Conservation (phyloP, 2,113 vertebrate genomes). For the Archocentrus centrarchus region DNA sequence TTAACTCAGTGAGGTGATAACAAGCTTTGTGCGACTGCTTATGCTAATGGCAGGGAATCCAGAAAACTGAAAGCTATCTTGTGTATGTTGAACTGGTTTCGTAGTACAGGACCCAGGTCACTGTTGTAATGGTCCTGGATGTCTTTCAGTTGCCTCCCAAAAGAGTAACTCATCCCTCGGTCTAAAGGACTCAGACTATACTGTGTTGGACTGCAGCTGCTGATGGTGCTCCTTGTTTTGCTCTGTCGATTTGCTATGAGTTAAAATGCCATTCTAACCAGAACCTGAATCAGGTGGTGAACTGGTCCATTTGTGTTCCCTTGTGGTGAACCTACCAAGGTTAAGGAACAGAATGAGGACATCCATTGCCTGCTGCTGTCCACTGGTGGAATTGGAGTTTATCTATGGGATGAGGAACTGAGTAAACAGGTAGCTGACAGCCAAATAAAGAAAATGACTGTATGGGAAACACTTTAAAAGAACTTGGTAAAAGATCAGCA, state of each 20-base stretch:
- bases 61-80: background rate
- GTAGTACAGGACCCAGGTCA: background rate
- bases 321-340: too few species aligned
- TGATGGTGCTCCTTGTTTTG: background rate
- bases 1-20: background rate
- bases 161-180: background rate
- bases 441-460: background rate
- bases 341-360: background rate
- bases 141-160: background rate
- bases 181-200: background rate
- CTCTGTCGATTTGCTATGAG: background rate
- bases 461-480: fast-evolving
- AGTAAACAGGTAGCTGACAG: background rate
- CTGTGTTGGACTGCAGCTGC: background rate
- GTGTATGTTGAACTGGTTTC: background rate
- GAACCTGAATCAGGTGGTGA: background rate
- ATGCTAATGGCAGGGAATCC: background rate
- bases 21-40: background rate
- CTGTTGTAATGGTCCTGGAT: background rate
- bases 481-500: too few species aligned
- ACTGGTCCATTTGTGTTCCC: background rate
- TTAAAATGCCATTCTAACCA: background rate
- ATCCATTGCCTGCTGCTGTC: background rate
- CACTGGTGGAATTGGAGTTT: background rate
- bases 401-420: background rate